Conservation (phyloP, 2,797 vertebrate genomes). For the Aselliscus stoliczkanus region DNA sequence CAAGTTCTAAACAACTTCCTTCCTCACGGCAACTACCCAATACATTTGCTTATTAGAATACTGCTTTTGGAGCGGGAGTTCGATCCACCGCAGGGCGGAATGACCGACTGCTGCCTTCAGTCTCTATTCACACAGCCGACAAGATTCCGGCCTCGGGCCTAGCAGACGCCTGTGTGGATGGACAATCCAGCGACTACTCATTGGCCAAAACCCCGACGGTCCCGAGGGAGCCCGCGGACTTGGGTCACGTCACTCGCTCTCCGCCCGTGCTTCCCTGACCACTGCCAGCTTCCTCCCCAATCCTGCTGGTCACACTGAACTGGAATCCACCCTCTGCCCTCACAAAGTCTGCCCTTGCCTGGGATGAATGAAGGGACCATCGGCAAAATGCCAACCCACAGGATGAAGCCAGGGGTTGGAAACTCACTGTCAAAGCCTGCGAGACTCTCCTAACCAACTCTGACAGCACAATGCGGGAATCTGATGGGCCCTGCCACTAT, state of each 20-base stretch:
- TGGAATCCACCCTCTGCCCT: not conserved
- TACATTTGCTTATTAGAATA: too few species aligned
- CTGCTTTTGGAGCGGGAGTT: not conserved
- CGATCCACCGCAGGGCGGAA: not conserved
- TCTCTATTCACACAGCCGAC: not conserved
- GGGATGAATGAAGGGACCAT: not conserved
- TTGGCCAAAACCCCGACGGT: not conserved
- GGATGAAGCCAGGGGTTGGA: not conserved
- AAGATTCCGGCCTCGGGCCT: not conserved
- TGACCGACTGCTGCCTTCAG: not conserved
- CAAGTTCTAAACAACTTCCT: not conserved
- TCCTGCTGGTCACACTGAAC: not conserved
- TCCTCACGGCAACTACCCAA: not conserved
- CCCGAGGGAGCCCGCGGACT: not conserved
- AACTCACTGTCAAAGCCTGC: fast-evolving
- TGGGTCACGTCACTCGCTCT: not conserved
- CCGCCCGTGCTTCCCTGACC: not conserved
- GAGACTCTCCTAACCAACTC: not conserved
- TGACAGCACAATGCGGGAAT: fast-evolving
- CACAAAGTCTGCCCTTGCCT: not conserved
- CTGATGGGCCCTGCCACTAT: fast-evolving
- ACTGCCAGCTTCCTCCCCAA: not conserved
- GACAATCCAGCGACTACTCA: not conserved
- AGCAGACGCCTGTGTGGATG: fast-evolving
- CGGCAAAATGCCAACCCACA: not conserved